Conservation (phyloP, 2,113 vertebrate genomes). For the Pteruthius melanotis region DNA sequence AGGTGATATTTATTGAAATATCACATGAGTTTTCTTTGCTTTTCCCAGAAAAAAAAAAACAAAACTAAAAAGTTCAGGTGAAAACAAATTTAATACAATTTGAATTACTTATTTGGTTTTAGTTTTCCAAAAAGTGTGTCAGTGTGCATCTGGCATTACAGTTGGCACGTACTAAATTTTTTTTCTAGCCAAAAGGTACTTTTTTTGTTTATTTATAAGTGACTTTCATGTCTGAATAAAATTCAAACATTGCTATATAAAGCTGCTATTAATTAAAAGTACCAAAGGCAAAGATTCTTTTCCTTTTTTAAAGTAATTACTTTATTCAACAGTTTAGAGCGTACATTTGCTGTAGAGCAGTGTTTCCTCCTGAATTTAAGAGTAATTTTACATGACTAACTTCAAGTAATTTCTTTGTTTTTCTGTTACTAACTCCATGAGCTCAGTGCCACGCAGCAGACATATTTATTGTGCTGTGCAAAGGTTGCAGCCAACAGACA, state of each 20-base stretch:
- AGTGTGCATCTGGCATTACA: neutral
- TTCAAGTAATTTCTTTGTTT: constrained; percentile 61
- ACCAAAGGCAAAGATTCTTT: neutral
- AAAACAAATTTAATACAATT: neutral
- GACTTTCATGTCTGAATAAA: neutral
- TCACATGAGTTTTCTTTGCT: neutral
- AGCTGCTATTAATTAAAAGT: neutral
- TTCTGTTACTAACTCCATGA: constrained; percentile 47
- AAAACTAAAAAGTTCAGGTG: neutral
- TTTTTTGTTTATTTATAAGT: neutral
- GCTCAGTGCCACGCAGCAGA: constrained; percentile 67
- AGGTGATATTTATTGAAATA: neutral
- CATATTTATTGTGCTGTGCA: constrained; percentile 70
- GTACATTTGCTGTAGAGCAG: neutral
- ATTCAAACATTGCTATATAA: neutral
- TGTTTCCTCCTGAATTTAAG: neutral
- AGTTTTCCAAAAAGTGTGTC: neutral
- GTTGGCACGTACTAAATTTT: neutral
- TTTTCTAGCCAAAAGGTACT: neutral
- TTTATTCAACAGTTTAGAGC: neutral
- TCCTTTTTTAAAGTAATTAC: neutral
- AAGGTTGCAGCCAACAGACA: constrained; percentile 75
- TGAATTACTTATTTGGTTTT: neutral
- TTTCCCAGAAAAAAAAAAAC: neutral
- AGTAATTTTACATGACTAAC: constrained; percentile 49